A percentile compares a stretch with the other conserved stretches of the same genome.
Conservation (phyloP, 2,113 vertebrate genomes). For the Callaeas wilsoni region DNA sequence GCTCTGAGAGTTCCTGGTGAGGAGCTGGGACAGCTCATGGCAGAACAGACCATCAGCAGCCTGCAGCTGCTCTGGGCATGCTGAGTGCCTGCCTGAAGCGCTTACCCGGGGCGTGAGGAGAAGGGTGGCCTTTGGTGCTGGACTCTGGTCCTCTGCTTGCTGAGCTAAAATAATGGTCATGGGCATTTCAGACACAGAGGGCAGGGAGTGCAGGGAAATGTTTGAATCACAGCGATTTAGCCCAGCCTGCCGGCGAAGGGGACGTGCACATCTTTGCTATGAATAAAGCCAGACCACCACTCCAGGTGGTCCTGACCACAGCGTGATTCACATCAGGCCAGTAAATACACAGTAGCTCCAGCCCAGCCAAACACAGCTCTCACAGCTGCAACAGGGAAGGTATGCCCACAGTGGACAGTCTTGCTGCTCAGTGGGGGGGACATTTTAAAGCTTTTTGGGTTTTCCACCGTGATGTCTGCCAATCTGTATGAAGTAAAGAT, state of each 20-base stretch:
- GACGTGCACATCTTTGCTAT: neutral
- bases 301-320: neutral
- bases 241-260: neutral
- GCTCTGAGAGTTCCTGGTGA: neutral
- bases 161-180: neutral
- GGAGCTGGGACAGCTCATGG: neutral
- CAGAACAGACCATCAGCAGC: neutral
- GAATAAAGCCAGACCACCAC: neutral
- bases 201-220: neutral
- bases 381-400: neutral
- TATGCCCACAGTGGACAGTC: neutral
- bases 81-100: too few species aligned
- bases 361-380: neutral
- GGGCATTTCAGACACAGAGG: neutral
- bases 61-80: too few species aligned
- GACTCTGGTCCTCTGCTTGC: neutral
- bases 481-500: neutral
- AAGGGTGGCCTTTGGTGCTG: neutral
- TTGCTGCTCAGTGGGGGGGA: neutral
- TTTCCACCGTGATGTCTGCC: neutral
- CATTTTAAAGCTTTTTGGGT: neutral
- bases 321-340: neutral
- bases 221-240: neutral
- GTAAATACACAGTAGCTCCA: neutral
- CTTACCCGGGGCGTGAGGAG: neutral